Conservation (phyloP, 23 tunicate species). For the Botrylloides violaceus region DNA sequence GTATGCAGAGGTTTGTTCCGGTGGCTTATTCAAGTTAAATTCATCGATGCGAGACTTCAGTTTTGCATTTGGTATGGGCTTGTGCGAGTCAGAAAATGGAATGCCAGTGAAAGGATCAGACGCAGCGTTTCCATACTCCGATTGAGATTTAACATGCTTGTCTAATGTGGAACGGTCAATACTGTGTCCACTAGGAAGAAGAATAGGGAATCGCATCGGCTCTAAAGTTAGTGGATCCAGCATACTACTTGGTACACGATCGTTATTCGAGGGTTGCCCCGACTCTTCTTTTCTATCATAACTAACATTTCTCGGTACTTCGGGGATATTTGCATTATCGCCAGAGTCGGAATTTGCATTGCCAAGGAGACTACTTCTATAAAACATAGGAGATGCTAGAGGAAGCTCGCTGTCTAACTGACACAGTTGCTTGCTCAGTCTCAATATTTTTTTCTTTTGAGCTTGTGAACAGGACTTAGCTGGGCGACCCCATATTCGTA, state of each 20-base stretch:
- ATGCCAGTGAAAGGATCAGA: slow-evolving; percentile 89
- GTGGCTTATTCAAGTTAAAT: neutral
- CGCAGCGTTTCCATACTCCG: slow-evolving; percentile 51
- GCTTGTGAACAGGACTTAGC: slow-evolving; percentile 19
- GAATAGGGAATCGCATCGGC: slow-evolving; percentile 48
- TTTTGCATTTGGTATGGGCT: slow-evolving; percentile 44
- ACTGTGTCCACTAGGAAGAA: slow-evolving; percentile 73
- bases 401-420: too few species aligned
- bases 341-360: neutral
- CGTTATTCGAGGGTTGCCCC: neutral
- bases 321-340: neutral
- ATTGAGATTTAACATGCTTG: slow-evolving; percentile 53
- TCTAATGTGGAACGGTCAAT: slow-evolving; percentile 64
- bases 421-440: neutral
- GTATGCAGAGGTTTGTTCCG: neutral
- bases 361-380: too few species aligned
- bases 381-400: too few species aligned
- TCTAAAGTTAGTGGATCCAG: slow-evolving; percentile 47
- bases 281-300: too few species aligned
- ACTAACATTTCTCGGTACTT: neutral
- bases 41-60: slow-evolving; percentile 47
- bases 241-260: slow-evolving; percentile 23
- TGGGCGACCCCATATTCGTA: slow-evolving; percentile 50
- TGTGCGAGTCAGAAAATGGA: slow-evolving; percentile 34
- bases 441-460: neutral